phyloP scores from a whole-genome alignment of 1,140 invertebrate species.

The Diorhabda sublineata region DNA sequence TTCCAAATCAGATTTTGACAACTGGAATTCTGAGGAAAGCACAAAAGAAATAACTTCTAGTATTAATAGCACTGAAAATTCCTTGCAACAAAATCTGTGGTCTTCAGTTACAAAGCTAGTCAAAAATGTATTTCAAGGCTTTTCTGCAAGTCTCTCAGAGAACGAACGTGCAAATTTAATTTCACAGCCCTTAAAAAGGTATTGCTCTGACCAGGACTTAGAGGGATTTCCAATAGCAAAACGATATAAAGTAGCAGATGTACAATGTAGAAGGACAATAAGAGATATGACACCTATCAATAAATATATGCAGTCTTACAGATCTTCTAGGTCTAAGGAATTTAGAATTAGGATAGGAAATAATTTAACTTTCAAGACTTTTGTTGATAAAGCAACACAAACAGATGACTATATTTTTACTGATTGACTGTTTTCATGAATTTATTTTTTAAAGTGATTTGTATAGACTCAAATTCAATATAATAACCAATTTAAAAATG shows the following conservation, averaged over 20 bases:
- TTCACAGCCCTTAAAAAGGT: conserved; percentile 23
- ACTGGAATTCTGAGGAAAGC: not conserved
- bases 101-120: conserved; percentile 30
- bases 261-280: conserved; percentile 33
- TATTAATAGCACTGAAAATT: not conserved
- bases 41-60: not conserved
- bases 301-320: not conserved
- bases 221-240: conserved; percentile 22
- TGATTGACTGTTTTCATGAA: not conserved
- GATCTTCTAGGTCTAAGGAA: not conserved
- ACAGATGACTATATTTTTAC: conserved; percentile 25
- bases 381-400: conserved; percentile 34
- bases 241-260: conserved; percentile 36
- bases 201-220: conserved; percentile 19
- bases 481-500: too few relatives aligned
- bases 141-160: conserved; percentile 13
- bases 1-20: not conserved
- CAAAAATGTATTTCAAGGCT: conserved; percentile 26
- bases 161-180: not conserved
- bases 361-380: conserved; percentile 10
- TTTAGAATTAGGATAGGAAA: not conserved
- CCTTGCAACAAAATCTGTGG: conserved; percentile 22
- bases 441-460: too few relatives aligned
- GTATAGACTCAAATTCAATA: too few relatives aligned
- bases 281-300: conserved; percentile 16